Evolutionary conservation across 1,140 invertebrate genomes (phyloP).

Genomic region (Dolichoris vasculosae): DNA sequence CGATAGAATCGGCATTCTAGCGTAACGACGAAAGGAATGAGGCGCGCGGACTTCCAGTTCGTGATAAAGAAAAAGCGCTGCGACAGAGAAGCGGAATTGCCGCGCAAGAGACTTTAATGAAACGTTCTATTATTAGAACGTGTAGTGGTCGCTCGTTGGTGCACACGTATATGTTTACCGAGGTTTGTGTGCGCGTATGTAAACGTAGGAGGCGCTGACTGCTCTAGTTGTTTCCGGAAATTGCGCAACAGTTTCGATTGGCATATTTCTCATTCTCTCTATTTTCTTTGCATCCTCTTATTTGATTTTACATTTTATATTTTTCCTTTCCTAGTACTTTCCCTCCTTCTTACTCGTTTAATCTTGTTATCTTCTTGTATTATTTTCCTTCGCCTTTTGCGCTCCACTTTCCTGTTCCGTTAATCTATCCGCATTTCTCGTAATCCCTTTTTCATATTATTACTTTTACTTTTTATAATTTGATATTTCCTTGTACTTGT

Average conservation of each 20-base stretch:
- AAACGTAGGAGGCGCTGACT: neutral
- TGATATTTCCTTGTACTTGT: neutral
- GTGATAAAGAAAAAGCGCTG: neutral
- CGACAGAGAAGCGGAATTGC: neutral
- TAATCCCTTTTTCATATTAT: conserved; percentile 31
- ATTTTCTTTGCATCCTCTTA: neutral
- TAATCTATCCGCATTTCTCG: conserved; percentile 26
- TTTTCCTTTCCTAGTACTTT: neutral
- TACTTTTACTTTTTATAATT: conserved; percentile 19
- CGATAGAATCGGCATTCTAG: conserved; percentile 34
- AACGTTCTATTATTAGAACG: conserved; percentile 45
- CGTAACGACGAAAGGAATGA: conserved; percentile 13
- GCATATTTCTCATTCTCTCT: conserved; percentile 9
- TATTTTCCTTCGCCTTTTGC: conserved; percentile 10
- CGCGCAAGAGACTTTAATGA: conserved; percentile 33
- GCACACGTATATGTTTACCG: neutral
- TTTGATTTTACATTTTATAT: neutral
- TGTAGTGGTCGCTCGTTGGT: conserved; percentile 1
- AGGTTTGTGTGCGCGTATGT: neutral
- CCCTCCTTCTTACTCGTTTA: neutral
- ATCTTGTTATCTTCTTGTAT: conserved; percentile 26
- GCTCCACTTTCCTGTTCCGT: conserved; percentile 7
- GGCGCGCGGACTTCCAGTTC: neutral
- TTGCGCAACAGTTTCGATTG: conserved; percentile 42
- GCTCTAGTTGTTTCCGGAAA: conserved; percentile 32